phyloP scores from a whole-genome alignment of 1,140 invertebrate species.

The Cyclina sinensis region DNA sequence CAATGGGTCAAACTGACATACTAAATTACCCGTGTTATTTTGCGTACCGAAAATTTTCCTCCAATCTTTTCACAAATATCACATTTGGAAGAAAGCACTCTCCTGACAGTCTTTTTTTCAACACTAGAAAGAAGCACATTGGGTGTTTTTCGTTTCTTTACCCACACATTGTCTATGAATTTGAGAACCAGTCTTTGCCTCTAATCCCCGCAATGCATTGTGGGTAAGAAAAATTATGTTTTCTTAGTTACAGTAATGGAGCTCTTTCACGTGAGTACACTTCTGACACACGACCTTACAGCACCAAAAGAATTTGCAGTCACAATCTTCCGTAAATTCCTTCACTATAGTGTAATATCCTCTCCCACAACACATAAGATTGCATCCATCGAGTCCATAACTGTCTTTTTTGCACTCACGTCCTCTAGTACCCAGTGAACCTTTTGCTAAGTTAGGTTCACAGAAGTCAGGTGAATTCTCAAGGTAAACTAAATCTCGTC shows the following conservation, averaged over 20 bases:
- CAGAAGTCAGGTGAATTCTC: slow-evolving; percentile 97
- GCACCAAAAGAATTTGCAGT: slow-evolving; percentile 97
- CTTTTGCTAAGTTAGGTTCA: slow-evolving; percentile 85
- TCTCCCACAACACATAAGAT: slow-evolving; percentile 90
- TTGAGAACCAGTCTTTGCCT: too few relatives aligned
- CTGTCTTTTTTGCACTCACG: slow-evolving; percentile 87
- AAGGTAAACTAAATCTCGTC: slow-evolving; percentile 95
- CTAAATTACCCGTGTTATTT: neutral
- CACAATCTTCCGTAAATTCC: slow-evolving; percentile 96
- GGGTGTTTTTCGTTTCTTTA: slow-evolving; percentile 21
- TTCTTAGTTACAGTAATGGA: slow-evolving; percentile 94
- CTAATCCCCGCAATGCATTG: slow-evolving; percentile 7
- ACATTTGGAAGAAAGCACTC: slow-evolving; percentile 37
- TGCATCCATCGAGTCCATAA: slow-evolving; percentile 87
- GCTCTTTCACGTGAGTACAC: slow-evolving; percentile 93
- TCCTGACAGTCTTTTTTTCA: neutral
- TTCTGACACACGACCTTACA: slow-evolving; percentile 95
- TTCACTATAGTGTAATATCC: slow-evolving; percentile 96
- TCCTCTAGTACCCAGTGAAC: slow-evolving; percentile 86
- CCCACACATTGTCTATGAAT: neutral
- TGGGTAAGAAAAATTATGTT: neutral
- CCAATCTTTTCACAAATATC: slow-evolving; percentile 15
- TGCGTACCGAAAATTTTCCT: neutral
- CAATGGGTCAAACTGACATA: neutral
- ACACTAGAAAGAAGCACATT: slow-evolving; percentile 55